These are phyloP conservation scores for Rugalucina vietnamica DNA, from an alignment of 2,888 invertebrate genomes.

Conservation along the genomic window DNA sequence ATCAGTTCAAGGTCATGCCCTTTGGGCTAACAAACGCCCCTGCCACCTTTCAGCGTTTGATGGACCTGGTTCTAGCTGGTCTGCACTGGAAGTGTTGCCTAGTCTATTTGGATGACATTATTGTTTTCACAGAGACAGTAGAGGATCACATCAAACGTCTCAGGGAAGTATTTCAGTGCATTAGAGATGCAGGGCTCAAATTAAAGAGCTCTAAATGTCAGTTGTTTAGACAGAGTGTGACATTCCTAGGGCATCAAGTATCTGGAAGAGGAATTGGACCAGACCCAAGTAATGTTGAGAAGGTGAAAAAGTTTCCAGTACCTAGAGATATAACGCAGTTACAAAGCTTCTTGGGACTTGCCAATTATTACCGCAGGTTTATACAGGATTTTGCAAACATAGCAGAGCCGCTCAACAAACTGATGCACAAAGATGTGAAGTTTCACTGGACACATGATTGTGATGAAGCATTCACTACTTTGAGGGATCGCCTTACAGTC, in stretches of 20 bases:
- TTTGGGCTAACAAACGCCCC: slow-evolving; percentile 47
- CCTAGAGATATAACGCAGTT: slow-evolving; percentile 35
- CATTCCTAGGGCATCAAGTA: slow-evolving; percentile 21
- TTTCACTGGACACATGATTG: background rate
- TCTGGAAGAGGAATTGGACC: slow-evolving; percentile 37
- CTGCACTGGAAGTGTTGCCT: slow-evolving; percentile 31
- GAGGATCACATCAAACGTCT: slow-evolving; percentile 6
- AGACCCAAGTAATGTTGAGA: slow-evolving; percentile 26
- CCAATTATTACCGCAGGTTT: background rate
- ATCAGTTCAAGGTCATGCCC: slow-evolving; percentile 47
- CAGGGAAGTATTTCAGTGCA: background rate
- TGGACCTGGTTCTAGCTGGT: slow-evolving; percentile 37
- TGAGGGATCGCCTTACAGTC: background rate
- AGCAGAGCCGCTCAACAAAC: background rate
- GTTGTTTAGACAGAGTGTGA: background rate
- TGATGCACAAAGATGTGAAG: background rate
- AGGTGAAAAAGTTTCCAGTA: slow-evolving; percentile 29
- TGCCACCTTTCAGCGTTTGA: slow-evolving; percentile 41
- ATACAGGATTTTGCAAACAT: background rate
- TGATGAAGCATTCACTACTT: background rate
- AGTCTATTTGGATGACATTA: slow-evolving; percentile 47
- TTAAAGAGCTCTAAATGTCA: background rate
- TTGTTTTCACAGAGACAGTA: slow-evolving; percentile 31
- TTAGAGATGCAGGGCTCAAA: background rate
- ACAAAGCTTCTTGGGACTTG: slow-evolving; percentile 27